Conservation (phyloP, 2,797 vertebrate genomes). For the Margarornis squamiger region DNA sequence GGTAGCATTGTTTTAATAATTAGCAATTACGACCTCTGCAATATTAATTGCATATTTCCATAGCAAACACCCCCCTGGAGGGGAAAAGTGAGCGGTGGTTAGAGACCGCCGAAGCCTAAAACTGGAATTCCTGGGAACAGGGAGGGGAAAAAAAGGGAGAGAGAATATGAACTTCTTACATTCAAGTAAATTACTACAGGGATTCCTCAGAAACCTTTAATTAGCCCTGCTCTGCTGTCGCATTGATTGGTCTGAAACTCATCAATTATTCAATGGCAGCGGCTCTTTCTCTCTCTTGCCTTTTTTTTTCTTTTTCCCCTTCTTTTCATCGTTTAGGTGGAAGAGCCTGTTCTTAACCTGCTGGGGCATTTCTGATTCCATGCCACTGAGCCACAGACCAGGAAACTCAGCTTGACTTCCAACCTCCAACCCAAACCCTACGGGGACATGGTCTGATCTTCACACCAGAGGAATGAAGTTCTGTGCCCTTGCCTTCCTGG, state of each 20-base stretch:
- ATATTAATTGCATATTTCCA: slow-evolving; percentile 97
- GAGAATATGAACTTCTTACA: slow-evolving; percentile 84
- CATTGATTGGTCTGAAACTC: slow-evolving; percentile 91
- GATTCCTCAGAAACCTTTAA: slow-evolving; percentile 94
- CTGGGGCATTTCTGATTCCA: slow-evolving; percentile 57
- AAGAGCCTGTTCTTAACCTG: slow-evolving; percentile 52
- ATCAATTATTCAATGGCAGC: slow-evolving; percentile 88
- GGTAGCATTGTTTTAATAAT: slow-evolving; percentile 93
- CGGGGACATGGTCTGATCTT: fast-evolving
- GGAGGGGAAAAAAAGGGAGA: slow-evolving; percentile 67
- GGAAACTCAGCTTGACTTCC: not conserved
- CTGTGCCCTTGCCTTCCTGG: not conserved
- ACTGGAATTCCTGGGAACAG: slow-evolving; percentile 92
- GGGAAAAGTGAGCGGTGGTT: slow-evolving; percentile 78
- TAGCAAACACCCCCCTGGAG: slow-evolving; percentile 84
- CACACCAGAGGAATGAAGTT: fast-evolving
- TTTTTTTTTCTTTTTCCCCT: not conserved
- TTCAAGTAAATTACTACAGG: slow-evolving; percentile 89
- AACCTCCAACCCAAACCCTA: not conserved
- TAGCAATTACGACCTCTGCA: slow-evolving; percentile 93
- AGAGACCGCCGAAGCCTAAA: slow-evolving; percentile 88
- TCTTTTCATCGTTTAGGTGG: slow-evolving; percentile 75
- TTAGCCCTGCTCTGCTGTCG: slow-evolving; percentile 90
- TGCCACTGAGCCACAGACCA: not conserved
- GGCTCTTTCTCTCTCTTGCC: slow-evolving; percentile 67